These are phyloP conservation scores for Automeris io DNA, from an alignment of 2,888 invertebrate genomes.

Conservation along the genomic window DNA sequence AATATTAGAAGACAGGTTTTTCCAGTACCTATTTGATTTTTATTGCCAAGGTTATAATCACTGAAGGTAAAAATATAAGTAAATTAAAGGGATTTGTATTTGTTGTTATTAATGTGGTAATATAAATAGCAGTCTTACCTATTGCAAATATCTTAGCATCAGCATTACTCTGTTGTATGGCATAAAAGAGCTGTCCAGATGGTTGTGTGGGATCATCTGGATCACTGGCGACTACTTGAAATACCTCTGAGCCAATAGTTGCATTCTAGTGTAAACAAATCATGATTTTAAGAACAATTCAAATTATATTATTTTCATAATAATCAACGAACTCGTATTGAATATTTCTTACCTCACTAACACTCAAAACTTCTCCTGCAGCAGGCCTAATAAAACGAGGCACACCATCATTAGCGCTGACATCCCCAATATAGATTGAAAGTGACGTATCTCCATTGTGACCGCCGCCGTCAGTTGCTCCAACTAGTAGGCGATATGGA, in stretches of 20 bases:
- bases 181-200: constrained; percentile 83
- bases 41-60: too few relatives aligned
- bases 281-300: background rate
- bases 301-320: background rate
- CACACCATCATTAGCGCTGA: constrained; percentile 88
- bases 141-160: constrained; percentile 80
- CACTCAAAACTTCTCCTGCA: constrained; percentile 80
- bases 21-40: too few relatives aligned
- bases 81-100: too few relatives aligned
- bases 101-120: too few relatives aligned
- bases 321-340: background rate
- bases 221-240: constrained; percentile 85
- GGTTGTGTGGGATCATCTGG: constrained; percentile 87
- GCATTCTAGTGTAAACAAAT: constrained; percentile 74
- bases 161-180: constrained; percentile 82
- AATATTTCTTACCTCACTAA: constrained; percentile 77
- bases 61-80: too few relatives aligned
- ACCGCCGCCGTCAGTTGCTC: constrained; percentile 83
- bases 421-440: constrained; percentile 84
- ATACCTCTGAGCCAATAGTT: constrained; percentile 83
- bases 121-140: too few relatives aligned
- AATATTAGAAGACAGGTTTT: too few relatives aligned
- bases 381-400: constrained; percentile 84
- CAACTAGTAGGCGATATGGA: constrained; percentile 81
- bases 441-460: constrained; percentile 80